Evolutionary conservation across 2,797 vertebrate genomes (phyloP).

Genomic region (Dryobates pubescens): DNA sequence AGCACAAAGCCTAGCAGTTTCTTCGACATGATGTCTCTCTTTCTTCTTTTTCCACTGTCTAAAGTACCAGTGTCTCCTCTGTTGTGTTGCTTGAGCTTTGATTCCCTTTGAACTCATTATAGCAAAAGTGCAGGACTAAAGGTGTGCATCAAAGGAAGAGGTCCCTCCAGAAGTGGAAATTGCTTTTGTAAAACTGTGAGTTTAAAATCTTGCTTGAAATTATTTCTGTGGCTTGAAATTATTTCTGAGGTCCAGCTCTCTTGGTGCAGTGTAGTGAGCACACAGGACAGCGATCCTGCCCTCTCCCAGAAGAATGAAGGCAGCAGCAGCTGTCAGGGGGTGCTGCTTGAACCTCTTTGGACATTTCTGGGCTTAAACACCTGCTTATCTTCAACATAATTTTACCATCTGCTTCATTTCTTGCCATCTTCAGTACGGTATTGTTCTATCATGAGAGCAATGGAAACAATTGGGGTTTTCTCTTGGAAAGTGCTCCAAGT

Average conservation of each 20-base stretch:
- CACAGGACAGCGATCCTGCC: accelerated
- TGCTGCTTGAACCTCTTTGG: background rate
- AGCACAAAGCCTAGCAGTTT: background rate
- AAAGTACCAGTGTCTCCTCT: background rate
- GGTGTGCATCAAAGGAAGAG: background rate
- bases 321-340: accelerated
- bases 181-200: background rate
- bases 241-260: background rate
- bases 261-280: accelerated
- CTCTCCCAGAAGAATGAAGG: background rate
- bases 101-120: background rate
- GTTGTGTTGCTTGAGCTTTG: background rate
- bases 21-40: background rate
- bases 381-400: background rate
- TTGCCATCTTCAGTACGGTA: background rate
- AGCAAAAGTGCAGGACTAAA: background rate
- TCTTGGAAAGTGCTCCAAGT: background rate
- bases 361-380: background rate
- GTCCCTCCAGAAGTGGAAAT: background rate
- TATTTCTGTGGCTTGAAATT: background rate
- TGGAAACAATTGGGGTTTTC: background rate
- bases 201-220: background rate
- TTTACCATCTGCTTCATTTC: background rate
- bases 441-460: background rate
- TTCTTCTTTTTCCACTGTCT: background rate